Evolutionary conservation across 2,888 invertebrate species (phyloP).

Genomic region (Tenthredo scrophulariae): DNA sequence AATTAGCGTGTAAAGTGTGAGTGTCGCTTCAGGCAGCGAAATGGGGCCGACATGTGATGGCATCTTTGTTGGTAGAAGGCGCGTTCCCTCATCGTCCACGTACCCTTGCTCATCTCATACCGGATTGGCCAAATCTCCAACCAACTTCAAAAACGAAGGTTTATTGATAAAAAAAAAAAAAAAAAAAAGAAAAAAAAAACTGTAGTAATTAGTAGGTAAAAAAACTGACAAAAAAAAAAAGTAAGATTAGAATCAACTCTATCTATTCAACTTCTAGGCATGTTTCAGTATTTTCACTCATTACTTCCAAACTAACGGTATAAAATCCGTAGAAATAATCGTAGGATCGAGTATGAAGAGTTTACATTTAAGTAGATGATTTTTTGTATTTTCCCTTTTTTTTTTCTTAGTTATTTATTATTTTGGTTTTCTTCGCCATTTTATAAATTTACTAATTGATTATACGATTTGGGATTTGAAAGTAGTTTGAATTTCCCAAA

Average conservation of each 20-base stretch:
- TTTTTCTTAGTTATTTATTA: not conserved
- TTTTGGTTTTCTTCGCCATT: not conserved
- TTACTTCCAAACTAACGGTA: not conserved
- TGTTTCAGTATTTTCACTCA: not conserved
- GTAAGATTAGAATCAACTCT: not conserved
- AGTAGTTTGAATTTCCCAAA: not conserved
- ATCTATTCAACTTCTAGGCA: not conserved
- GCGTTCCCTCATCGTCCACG: slow-evolving; percentile 55
- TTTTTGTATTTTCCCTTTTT: not conserved
- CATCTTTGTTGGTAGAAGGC: slow-evolving; percentile 30
- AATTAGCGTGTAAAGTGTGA: slow-evolving; percentile 21
- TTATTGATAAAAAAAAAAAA: not conserved
- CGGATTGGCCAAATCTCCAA: slow-evolving; percentile 72
- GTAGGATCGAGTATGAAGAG: not conserved
- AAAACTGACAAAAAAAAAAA: not conserved
- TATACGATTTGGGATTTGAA: not conserved
- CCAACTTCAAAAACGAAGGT: not conserved
- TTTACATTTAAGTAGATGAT: not conserved
- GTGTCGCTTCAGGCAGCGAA: slow-evolving; percentile 39
- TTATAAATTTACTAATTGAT: not conserved
- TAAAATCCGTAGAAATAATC: not conserved
- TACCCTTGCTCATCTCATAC: slow-evolving; percentile 67
- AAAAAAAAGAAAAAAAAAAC: not conserved
- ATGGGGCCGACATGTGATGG: slow-evolving; percentile 12
- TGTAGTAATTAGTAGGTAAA: not conserved